phyloP scores from a whole-genome alignment of 2,888 invertebrate species.

The Oscheius onirici region DNA sequence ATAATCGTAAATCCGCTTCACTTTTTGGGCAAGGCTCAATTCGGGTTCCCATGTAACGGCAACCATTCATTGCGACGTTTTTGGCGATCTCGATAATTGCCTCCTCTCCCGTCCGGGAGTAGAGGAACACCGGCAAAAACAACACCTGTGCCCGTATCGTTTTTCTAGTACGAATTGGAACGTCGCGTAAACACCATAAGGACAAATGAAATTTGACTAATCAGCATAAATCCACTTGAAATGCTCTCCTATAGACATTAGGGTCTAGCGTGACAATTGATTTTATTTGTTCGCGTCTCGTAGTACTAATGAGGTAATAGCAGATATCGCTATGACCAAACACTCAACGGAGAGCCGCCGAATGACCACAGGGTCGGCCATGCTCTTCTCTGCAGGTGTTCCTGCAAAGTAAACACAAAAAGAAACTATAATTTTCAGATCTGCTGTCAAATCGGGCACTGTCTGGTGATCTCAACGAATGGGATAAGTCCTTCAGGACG shows the following conservation, averaged over 20 bases:
- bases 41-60: constrained; percentile 20
- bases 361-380: constrained; percentile 15
- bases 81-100: constrained; percentile 28
- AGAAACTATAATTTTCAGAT: constrained; percentile 40
- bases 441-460: constrained; percentile 54
- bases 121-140: neutral
- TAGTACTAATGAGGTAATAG: constrained; percentile 35
- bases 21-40: constrained; percentile 1
- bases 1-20: constrained; percentile 15
- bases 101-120: neutral
- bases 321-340: constrained; percentile 33
- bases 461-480: constrained; percentile 53
- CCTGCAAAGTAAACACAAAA: constrained; percentile 6
- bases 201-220: constrained; percentile 10
- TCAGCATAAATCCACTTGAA: constrained; percentile 26
- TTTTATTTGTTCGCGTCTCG: constrained; percentile 27
- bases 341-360: constrained; percentile 28
- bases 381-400: constrained; percentile 21
- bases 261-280: constrained; percentile 19
- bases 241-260: constrained; percentile 4
- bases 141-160: neutral
- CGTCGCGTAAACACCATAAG: neutral
- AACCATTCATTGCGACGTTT: constrained; percentile 11
- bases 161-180: neutral
- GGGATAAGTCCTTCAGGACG: constrained; percentile 52